Evolutionary conservation across 2,888 invertebrate species (phyloP).

Genomic region (Sesia bembeciformis): DNA sequence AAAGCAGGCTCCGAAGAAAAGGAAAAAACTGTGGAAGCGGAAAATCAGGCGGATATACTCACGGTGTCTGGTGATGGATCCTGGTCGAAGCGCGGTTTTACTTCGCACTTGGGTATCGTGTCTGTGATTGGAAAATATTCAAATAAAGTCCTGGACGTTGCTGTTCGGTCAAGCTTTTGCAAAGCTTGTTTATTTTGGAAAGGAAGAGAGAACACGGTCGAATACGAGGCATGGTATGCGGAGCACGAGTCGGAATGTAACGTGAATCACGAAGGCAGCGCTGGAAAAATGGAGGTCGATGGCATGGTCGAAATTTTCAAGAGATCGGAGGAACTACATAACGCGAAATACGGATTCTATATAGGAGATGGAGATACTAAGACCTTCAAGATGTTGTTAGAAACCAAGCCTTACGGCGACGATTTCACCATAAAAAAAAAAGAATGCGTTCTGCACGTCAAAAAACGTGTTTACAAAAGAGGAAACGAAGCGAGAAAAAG

Average conservation of each 20-base stretch:
- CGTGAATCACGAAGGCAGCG: constrained; percentile 11
- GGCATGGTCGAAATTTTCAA: constrained; percentile 12
- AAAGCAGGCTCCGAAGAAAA: too few relatives aligned
- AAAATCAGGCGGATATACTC: too few relatives aligned
- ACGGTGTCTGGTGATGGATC: too few relatives aligned
- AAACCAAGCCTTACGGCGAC: too few relatives aligned
- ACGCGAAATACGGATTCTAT: constrained; percentile 9
- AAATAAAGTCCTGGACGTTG: constrained; percentile 1
- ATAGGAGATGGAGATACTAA: constrained; percentile 13
- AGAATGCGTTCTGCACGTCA: constrained; percentile 1
- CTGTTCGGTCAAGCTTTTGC: too few relatives aligned
- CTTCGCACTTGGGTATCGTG: constrained; percentile 2
- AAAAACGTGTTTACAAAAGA: constrained; percentile 1
- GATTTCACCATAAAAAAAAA: constrained; percentile 4
- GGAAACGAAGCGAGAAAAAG: background rate
- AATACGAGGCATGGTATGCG: constrained; percentile 5
- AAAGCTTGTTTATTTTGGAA: constrained; percentile 1
- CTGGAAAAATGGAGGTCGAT: constrained; percentile 18
- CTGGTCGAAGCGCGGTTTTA: too few relatives aligned
- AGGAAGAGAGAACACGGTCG: constrained; percentile 1
- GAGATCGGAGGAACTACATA: constrained; percentile 7
- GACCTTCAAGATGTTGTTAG: too few relatives aligned
- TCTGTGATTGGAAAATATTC: constrained; percentile 1
- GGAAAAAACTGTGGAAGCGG: too few relatives aligned
- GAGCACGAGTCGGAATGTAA: constrained; percentile 7